Conservation (phyloP, 1,140 invertebrate genomes). For the Pygmarrhopalites habei region DNA sequence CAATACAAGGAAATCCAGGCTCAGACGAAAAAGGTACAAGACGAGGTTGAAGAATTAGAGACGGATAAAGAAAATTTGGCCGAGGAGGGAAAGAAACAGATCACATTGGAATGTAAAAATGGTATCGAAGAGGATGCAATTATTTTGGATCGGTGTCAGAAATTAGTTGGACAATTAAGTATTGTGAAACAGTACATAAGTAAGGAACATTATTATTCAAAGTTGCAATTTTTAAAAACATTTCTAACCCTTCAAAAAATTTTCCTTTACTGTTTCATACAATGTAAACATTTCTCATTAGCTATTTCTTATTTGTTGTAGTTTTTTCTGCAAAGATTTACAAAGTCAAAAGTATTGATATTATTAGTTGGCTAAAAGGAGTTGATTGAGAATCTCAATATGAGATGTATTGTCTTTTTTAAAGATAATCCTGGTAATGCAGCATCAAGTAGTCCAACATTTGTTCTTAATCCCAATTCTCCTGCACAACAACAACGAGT, state of each 20-base stretch:
- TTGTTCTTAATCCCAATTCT: conserved; percentile 6
- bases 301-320: too few species aligned
- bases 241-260: too few species aligned
- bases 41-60: conserved; percentile 55
- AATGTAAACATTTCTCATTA: too few species aligned
- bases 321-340: too few species aligned
- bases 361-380: too few species aligned
- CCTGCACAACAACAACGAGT: conserved; percentile 14
- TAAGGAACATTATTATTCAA: too few species aligned
- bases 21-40: conserved; percentile 71
- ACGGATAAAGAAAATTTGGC: conserved; percentile 25
- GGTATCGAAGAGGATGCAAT: conserved; percentile 61
- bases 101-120: conserved; percentile 17
- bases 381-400: too few species aligned
- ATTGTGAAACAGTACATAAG: conserved; percentile 66
- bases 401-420: too few species aligned
- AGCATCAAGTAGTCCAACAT: background rate
- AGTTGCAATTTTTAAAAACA: too few species aligned
- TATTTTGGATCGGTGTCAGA: conserved; percentile 69
- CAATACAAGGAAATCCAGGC: conserved; percentile 83
- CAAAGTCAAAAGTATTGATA: too few species aligned
- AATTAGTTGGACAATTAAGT: conserved; percentile 67
- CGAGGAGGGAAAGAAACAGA: conserved; percentile 16
- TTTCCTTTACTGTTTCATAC: too few species aligned
- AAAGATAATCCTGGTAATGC: conserved; percentile 60